Evolutionary conservation across 2,113 vertebrate genomes (phyloP).

Genomic region (Coturnix japonica): DNA sequence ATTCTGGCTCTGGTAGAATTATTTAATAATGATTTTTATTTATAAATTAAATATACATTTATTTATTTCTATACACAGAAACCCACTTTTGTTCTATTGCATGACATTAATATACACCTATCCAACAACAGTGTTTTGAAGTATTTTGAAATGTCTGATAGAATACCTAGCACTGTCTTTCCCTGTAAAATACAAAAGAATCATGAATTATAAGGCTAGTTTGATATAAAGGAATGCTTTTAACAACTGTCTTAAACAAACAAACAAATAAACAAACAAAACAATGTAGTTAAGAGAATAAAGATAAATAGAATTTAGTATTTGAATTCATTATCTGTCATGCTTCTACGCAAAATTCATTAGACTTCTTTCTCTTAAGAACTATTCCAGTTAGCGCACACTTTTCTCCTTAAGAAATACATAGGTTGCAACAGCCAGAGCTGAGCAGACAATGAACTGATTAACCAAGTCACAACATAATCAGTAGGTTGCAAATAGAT

Average conservation of each 20-base stretch:
- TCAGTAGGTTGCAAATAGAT: neutral
- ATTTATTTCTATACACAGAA: neutral
- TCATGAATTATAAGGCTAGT: neutral
- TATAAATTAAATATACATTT: neutral
- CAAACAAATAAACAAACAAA: neutral
- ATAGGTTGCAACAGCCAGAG: fast-evolving
- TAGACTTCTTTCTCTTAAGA: neutral
- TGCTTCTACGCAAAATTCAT: neutral
- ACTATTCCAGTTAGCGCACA: neutral
- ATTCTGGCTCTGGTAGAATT: neutral
- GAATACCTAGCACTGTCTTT: neutral
- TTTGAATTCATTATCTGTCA: neutral
- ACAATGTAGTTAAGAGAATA: neutral
- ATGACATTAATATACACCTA: neutral
- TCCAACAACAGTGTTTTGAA: neutral
- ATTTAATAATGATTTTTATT: neutral
- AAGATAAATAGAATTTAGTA: neutral
- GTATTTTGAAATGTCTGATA: neutral
- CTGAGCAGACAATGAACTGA: neutral
- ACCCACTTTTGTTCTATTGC: neutral
- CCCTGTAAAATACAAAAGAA: neutral
- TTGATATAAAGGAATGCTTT: neutral
- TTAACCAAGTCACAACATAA: neutral
- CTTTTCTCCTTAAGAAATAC: neutral
- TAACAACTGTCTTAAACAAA: neutral